Base-by-base conservation (phyloP, 2,113 vertebrate genomes). In the Platichthys stellatus region DNA sequence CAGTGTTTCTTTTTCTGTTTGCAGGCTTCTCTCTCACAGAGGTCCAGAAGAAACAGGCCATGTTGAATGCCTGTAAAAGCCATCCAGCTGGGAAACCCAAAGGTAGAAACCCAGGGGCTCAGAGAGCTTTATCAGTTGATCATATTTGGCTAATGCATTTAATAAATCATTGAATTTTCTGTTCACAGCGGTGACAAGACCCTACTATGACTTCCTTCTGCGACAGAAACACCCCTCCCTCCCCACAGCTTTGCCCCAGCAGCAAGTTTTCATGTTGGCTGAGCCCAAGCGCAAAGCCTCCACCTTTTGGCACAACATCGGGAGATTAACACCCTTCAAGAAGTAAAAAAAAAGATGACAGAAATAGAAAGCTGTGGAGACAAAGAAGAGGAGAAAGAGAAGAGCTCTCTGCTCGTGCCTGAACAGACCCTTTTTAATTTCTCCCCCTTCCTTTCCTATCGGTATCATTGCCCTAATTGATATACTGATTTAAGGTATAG, bases 291-390 rank as follows among this genome's bases (percentile, higher is more conserved):
- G 96, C 91, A 98, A 98, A 92, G 95, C 96, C 58, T 96, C 96
- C 69, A 96, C 97, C 90, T 99, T 99, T 94, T 98, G 97, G 97
- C 97, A 99, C 91, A 98, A 96, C 93, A 97, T 98, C 65, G 97
- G 97, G 88, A 93, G 96, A 86, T 94, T 99, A 93, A 96, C 97
- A 0, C 96, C 97, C 4, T 99, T 99, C 94, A 96, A 96, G 78
- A 99, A 98, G 90, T 98, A 69, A 70, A 63, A 40, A 5, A 57
- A 7, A 15, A 40, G 17, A 26, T 17, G 45, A 38, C 35, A 38
- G 13, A 53, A 24, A 21, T 1, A 4, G 58, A 43, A 43, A 43
- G 40, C 40, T 51, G 54, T 51, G 64, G 58, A 24, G 17, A 64
- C 63, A 31, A 0, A 10, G 28, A 82, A 67, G 67, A 72, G 51